Evolutionary conservation across 2,113 vertebrate species (phyloP), one percentile per base, ranked within the genome.

Genomic region (Leucopsar rothschildi): DNA sequence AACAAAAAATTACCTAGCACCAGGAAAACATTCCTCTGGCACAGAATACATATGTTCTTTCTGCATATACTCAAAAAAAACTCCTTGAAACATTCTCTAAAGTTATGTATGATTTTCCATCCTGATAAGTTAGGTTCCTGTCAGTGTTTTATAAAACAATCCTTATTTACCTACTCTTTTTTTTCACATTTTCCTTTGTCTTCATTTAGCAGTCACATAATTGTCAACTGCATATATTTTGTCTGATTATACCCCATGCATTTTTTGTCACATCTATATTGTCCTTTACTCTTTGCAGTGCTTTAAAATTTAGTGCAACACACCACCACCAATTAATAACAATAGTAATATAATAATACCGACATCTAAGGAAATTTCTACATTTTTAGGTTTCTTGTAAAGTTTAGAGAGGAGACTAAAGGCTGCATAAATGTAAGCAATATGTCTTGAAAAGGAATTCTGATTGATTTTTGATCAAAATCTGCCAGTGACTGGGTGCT

Each of bases 11-110:
- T 42, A 82, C 50, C 72, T 92, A 82, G 68, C 86, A 95, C 42
- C 18, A 73, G 21, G 45, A 93, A 88, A 96, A 55, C 80, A 70
- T 88, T 95, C 86, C 86, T 95, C 69, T 92, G 80, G 86, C 86
- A 86, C 1, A 6, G 37, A 69, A 80, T 44, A 72, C 0, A 0
- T 53, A 45, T 15, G 3, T 42, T 96, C 64, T 63, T 88, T 81
- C 23, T 50, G 55, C 25, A 77, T 11, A 70, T 73, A 78, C 29
- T 81, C 33, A 33, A 77, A 42, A 91, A 92, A 92, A 9, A 8
- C 39, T 70, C 33, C 64, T 86, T 77, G 50, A 83, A 86, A 73
- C 17, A 45, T 44, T 70, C 64, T 35, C 64, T 88, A 5, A 53
- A 84, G 28, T 66, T 50, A 91, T 20, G 28, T 11, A 55, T 17